phyloP scores from a whole-genome alignment of 2,888 invertebrate genomes.

The Pristionchus arcanus region DNA sequence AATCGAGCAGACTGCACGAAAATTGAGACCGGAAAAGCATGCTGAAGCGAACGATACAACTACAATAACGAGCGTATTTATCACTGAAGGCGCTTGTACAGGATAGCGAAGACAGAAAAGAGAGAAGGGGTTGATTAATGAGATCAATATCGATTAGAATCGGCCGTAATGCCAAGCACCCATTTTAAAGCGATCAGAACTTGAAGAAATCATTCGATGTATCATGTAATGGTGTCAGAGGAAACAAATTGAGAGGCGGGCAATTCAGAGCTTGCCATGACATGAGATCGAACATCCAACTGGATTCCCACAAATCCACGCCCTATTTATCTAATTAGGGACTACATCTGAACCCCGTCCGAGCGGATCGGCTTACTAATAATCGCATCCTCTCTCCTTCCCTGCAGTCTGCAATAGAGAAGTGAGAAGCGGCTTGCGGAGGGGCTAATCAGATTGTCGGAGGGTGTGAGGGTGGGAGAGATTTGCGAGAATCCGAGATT shows the following conservation, averaged over 20 bases:
- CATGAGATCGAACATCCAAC: too few species aligned
- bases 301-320: too few species aligned
- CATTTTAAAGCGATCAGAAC: not conserved
- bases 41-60: not conserved
- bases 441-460: not conserved
- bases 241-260: too few species aligned
- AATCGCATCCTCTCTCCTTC: not conserved
- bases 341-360: not conserved
- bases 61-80: not conserved
- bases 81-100: not conserved
- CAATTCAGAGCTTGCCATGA: too few species aligned
- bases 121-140: not conserved
- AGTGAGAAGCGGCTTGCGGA: not conserved
- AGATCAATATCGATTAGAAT: not conserved
- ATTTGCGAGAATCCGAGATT: not conserved
- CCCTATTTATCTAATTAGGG: too few species aligned
- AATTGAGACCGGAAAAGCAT: too few species aligned
- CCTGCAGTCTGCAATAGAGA: not conserved
- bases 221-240: too few species aligned
- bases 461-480: not conserved
- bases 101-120: not conserved
- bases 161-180: not conserved
- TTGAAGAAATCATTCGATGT: not conserved
- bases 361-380: slow-evolving; percentile 41
- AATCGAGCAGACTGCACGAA: too few species aligned